Evolutionary conservation across 2,888 invertebrate species (phyloP), one percentile per base, ranked within the genome.

Genomic region (Drosophila emarginata): DNA sequence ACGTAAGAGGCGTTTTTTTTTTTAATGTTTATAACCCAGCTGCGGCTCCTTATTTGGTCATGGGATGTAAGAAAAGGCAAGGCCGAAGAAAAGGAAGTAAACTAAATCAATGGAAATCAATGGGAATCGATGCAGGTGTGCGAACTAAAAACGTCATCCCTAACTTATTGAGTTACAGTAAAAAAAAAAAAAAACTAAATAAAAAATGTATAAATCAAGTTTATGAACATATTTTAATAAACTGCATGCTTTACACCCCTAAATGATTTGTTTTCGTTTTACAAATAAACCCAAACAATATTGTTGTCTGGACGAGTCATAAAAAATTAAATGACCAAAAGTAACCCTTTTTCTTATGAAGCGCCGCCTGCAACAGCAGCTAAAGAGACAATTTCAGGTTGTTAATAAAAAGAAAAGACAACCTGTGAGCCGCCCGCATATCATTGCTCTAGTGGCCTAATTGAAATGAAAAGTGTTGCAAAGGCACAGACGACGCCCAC

Each of bases 61-160:
- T 51, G 21, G 4, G n/a, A 32, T 56, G 59, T 62, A 23, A 63
- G 78, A 72, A 74, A 80, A 78, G 28, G 28, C 4, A 28, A 84
- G 84, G 78, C 80, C 36, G 54, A 39, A 36, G 45, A 32, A 23
- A 23, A 39, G 11, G 40, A 52, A 64, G 28, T n/a, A 45, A 64
- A 57, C 23, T 18, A 21, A 40, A 52, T 53, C 57, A 73, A 32
- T 32, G 32, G 2, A 32, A 32, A 32, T 32, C 32, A 67, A 23
- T 40, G 67, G 37, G 67, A 76, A 77, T 79, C 87, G 87, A 74
- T 76, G 87, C 81, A 82, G 81, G 81, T 82, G 81, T 67, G 64
- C 72, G 9, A 2, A 11, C 32, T 11, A 2, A 32, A 32, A 9
- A 32, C 32, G 32, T 32, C 32, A 32, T 32, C 11, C 32, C 32